phyloP scores from a whole-genome alignment of 1,140 invertebrate genomes.

The Notospermus geniculatus region DNA sequence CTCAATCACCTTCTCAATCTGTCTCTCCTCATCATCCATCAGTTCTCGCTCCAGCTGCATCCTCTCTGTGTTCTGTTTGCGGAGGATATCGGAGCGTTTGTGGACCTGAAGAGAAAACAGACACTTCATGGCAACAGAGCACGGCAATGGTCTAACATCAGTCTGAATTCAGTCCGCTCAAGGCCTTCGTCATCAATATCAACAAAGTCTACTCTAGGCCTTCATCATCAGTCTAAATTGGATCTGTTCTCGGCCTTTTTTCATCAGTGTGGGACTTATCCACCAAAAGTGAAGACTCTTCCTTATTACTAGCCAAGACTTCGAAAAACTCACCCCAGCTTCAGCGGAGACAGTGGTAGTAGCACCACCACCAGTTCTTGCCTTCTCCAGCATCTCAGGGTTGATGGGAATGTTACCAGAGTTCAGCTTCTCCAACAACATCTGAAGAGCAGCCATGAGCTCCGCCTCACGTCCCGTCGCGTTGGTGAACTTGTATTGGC shows the following conservation, averaged over 20 bases:
- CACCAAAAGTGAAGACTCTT: too few relatives aligned
- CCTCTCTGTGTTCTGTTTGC: constrained; percentile 42
- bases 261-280: too few relatives aligned
- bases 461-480: constrained; percentile 37
- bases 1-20: constrained; percentile 29
- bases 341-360: neutral
- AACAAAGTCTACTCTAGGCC: too few relatives aligned
- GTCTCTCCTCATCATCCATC: constrained; percentile 37
- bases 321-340: too few relatives aligned
- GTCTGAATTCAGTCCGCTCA: too few relatives aligned
- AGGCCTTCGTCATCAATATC: too few relatives aligned
- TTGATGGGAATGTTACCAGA: constrained; percentile 44
- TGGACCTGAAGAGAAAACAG: too few relatives aligned
- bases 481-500: constrained; percentile 3
- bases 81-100: constrained; percentile 16
- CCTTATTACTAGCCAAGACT: too few relatives aligned
- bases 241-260: too few relatives aligned
- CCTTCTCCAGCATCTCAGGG: constrained; percentile 22
- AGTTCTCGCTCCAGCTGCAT: constrained; percentile 44
- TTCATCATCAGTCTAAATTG: too few relatives aligned
- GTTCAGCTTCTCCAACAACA: constrained; percentile 45
- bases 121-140: too few relatives aligned
- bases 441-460: constrained; percentile 42
- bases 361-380: neutral
- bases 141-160: too few relatives aligned